Conservation (phyloP, 2,797 vertebrate genomes). For the Trematomus bernacchii region DNA sequence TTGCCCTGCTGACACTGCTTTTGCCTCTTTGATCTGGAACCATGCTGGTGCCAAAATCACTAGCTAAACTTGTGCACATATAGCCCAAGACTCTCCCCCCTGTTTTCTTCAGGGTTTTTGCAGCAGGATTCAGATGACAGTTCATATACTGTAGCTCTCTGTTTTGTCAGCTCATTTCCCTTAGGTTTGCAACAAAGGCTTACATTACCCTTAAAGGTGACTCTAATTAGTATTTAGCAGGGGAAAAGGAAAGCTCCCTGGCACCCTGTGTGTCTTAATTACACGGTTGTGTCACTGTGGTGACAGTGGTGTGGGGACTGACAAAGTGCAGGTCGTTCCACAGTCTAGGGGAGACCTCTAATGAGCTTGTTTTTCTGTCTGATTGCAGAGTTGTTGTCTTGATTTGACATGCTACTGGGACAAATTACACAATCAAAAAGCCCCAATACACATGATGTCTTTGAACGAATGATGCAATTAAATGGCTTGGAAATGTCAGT, state of each 20-base stretch:
- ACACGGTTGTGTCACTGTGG: conserved; percentile 79
- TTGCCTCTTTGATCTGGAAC: conserved; percentile 53
- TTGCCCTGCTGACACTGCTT: conserved; percentile 49
- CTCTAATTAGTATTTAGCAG: conserved; percentile 80
- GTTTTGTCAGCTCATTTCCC: conserved; percentile 78
- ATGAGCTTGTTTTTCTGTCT: conserved; percentile 81
- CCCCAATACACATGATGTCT: background rate
- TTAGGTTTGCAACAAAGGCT: conserved; percentile 62
- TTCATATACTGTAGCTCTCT: conserved; percentile 52
- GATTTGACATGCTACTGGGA: conserved; percentile 58
- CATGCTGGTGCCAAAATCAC: conserved; percentile 65
- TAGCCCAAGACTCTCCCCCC: background rate
- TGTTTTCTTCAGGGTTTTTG: conserved; percentile 22
- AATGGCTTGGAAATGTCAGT: background rate
- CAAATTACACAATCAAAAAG: conserved; percentile 47
- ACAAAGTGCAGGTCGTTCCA: conserved; percentile 55
- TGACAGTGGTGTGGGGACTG: conserved; percentile 76
- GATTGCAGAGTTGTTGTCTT: conserved; percentile 69
- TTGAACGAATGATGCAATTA: conserved; percentile 13
- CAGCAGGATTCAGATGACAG: conserved; percentile 50
- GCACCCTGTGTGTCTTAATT: conserved; percentile 78
- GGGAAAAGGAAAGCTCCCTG: conserved; percentile 74
- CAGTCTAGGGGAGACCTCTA: conserved; percentile 69
- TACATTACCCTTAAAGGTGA: conserved; percentile 81
- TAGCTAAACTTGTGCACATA: conserved; percentile 34